These are phyloP conservation scores for Pseudochaenichthys georgianus DNA, from an alignment of 2,797 vertebrate genomes.

Conservation along the genomic window DNA sequence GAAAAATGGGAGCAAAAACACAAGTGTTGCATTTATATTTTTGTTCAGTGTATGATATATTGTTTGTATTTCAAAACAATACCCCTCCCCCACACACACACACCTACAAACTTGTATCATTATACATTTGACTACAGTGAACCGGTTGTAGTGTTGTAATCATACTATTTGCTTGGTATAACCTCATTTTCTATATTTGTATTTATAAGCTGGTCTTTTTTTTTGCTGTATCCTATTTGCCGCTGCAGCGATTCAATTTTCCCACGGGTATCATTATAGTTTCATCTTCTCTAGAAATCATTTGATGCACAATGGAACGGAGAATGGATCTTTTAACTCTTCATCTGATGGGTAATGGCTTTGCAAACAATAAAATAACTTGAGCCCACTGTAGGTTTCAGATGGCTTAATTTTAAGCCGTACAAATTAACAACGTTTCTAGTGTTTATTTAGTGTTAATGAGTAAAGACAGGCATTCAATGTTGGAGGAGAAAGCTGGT, in stretches of 20 bases:
- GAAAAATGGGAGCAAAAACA: too few species aligned
- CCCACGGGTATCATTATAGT: constrained; percentile 59
- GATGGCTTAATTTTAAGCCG: neutral
- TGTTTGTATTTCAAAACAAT: too few species aligned
- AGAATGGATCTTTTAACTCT: constrained; percentile 53
- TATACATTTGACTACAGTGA: constrained; percentile 2
- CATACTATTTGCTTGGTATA: constrained; percentile 30
- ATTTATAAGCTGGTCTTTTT: constrained; percentile 57
- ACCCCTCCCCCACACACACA: too few species aligned
- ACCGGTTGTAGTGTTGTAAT: constrained; percentile 15
- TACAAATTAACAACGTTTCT: neutral
- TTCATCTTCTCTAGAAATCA: constrained; percentile 60
- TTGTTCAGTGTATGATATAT: too few species aligned
- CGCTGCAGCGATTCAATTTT: constrained; percentile 51
- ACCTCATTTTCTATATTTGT: constrained; percentile 40
- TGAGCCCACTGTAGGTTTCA: neutral
- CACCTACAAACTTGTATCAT: neutral
- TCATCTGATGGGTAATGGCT: constrained; percentile 8
- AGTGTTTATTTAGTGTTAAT: neutral
- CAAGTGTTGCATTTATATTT: too few species aligned
- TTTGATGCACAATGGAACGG: constrained; percentile 68
- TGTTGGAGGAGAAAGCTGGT: neutral
- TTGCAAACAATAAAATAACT: neutral
- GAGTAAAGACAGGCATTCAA: neutral
- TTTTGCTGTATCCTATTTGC: constrained; percentile 57